Evolutionary conservation across 2,888 invertebrate genomes (phyloP), one percentile per base, ranked within the genome.

Genomic region (Pachliopta kotzebuea): DNA sequence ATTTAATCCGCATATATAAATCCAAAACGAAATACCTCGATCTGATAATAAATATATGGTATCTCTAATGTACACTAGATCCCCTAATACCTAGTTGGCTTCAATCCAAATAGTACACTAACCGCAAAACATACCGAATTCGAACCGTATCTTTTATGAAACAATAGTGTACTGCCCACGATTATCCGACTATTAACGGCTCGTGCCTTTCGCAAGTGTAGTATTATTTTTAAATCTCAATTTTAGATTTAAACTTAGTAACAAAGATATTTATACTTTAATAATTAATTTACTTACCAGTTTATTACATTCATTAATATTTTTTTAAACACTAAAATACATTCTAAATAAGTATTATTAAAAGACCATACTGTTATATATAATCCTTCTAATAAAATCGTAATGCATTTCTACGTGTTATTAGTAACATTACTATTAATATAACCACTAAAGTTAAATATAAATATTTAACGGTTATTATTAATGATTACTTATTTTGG

Each of bases 31-130:
- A 21, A 54, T 26, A 11, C 26, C 24, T 8, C 18, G 23, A 26
- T 26, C 21, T 54, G 54, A 23, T 54, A 54, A 54, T n/a, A 26
- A 26, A 18, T 31, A 21, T 56, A 56, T 55, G 21, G 17, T 60
- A 60, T 53, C 23, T 60, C 17, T 56, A 42, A 31, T 60, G 52
- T 60, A 53, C 53, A 21, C 18, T 53, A 52, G 53, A 60, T 53
- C 60, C 53, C n/a, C 50, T 60, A 53, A 60, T 60, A 60, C 60
- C 60, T 45, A 45, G 20, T 59, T 59, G 59, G 59, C 59, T 52
- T 21, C 50, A 21, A 3, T 52, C 59, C 59, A 59, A 59, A 52
- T 50, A 29, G 55, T 31, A 52, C 26, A 31, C 20, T 59, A 29
- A 59, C 59, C 59, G 50, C 59, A 59, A 59, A 50, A 59, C 59